Conservation (phyloP, 2,888 invertebrate genomes). For the Helobdella robusta region DNA sequence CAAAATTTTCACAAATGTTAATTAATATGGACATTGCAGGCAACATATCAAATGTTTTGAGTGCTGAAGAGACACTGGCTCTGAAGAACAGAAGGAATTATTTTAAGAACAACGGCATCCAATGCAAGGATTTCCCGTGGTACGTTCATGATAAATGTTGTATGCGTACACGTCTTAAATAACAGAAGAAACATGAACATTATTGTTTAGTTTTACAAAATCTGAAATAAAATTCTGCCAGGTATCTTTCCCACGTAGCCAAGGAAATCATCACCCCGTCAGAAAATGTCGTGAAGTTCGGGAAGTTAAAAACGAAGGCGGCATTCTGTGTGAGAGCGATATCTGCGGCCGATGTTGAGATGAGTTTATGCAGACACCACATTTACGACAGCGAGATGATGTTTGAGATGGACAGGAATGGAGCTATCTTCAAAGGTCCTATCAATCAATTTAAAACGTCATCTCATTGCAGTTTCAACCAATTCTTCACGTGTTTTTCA, state of each 20-base stretch:
- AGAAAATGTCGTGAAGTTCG: conserved; percentile 19
- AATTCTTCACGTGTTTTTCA: too few species aligned
- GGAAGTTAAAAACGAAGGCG: conserved; percentile 29
- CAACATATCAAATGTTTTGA: too few species aligned
- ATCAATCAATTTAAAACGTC: too few species aligned
- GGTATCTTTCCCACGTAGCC: conserved; percentile 28
- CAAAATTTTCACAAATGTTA: too few species aligned
- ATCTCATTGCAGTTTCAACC: too few species aligned
- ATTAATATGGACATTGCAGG: too few species aligned
- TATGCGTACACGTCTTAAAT: too few species aligned
- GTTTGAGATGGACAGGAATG: conserved; percentile 30
- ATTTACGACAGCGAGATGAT: conserved; percentile 31
- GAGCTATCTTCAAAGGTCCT: conserved; percentile 27
- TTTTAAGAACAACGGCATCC: conserved; percentile 16
- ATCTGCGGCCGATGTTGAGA: conserved; percentile 23
- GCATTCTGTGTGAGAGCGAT: conserved; percentile 28
- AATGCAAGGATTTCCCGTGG: conserved; percentile 27
- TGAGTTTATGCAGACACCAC: conserved; percentile 32
- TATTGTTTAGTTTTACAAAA: too few species aligned
- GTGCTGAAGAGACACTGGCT: conserved; percentile 9
- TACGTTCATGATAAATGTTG: too few species aligned
- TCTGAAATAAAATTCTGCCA: too few species aligned
- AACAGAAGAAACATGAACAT: too few species aligned
- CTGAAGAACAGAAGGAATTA: conserved; percentile 15
- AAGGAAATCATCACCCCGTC: conserved; percentile 28